A percentile compares a stretch with the other conserved stretches of the same genome.
Evolutionary conservation across 2,797 vertebrate genomes (phyloP).

Genomic region (Crocodylus rhombifer): DNA sequence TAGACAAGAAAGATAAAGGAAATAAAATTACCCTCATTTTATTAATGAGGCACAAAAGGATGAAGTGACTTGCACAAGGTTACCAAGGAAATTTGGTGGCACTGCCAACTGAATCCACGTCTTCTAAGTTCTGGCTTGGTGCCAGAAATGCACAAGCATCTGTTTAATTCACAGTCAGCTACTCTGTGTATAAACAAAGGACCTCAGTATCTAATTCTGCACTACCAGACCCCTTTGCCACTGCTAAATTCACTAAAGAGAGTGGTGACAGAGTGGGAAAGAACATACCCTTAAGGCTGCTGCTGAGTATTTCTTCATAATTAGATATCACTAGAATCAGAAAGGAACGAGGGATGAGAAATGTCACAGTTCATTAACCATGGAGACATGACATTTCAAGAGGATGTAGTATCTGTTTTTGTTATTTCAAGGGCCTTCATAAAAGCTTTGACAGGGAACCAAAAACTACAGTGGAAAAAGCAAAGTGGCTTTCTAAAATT

Average conservation of each 20-base stretch:
- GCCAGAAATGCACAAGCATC: neutral
- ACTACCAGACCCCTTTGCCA: neutral
- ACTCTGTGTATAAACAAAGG: neutral
- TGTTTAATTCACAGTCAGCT: neutral
- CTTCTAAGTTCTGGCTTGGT: neutral
- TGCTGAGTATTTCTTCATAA: neutral
- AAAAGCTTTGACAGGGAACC: neutral
- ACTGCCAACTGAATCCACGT: neutral
- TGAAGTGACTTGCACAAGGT: neutral
- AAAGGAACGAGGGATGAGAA: neutral
- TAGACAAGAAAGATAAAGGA: neutral
- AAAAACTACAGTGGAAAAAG: neutral
- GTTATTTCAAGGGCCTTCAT: neutral
- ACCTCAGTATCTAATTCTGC: neutral
- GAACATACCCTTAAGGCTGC: neutral
- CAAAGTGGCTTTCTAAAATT: neutral
- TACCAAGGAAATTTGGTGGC: neutral
- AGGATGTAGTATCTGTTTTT: neutral
- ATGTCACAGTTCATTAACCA: neutral
- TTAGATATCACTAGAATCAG: neutral
- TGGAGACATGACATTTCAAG: neutral
- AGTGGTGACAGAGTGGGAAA: neutral
- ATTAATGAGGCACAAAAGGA: neutral
- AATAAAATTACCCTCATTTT: neutral
- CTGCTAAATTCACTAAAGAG: neutral